Base-by-base conservation (phyloP, 2,797 vertebrate species). In the Gymnothorax reevesii region DNA sequence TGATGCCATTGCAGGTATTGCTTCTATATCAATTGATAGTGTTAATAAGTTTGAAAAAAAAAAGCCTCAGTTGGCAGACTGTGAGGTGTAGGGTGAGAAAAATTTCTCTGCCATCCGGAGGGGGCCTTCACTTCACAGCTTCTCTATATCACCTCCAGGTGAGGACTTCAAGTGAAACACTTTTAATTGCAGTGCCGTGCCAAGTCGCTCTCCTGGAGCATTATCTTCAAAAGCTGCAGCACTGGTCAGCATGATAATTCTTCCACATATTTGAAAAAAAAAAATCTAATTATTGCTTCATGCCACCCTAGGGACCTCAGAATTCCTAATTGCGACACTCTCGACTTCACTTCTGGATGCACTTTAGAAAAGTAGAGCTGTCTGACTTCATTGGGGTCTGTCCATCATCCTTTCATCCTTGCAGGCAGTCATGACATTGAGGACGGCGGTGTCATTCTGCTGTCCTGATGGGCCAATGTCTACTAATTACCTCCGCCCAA, bases 281-380 rank as follows among this genome's bases (percentile, higher is more conserved):
- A 83, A 83, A 64, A 84, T 62, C 25, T 33, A 66, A 84, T 54
- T 84, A 52, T 42, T 13, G 33, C 42, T 66, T 60, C 59, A 84
- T 84, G 60, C 60, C 9, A 8, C 62, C 13, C 60, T 84, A 49
- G 83, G 25, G 20, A 17, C 59, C 33, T 84, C 83, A 49, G 60
- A 62, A 25, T 42, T 64, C 33, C 33, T 84, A 84, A 83, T 83
- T 59, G 59, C 17, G 25, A 62, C 82, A 10, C 55, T 42, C 33
- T 42, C 33, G 8, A 33, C 83, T 84, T 66, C 33, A n/a, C 42
- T 54, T 54, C 17, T 10, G 27, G 27, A 17, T 9, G 9, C 60
- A 33, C 42, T 69, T 66, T 66, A 57, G 54, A 60, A 62, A 42
- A 62, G 15, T 7, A 49, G 42, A 27, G 82, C 64, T 60, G 17